These are phyloP conservation scores for Caretta caretta DNA, from an alignment of 2,113 vertebrate genomes.

Conservation along the genomic window DNA sequence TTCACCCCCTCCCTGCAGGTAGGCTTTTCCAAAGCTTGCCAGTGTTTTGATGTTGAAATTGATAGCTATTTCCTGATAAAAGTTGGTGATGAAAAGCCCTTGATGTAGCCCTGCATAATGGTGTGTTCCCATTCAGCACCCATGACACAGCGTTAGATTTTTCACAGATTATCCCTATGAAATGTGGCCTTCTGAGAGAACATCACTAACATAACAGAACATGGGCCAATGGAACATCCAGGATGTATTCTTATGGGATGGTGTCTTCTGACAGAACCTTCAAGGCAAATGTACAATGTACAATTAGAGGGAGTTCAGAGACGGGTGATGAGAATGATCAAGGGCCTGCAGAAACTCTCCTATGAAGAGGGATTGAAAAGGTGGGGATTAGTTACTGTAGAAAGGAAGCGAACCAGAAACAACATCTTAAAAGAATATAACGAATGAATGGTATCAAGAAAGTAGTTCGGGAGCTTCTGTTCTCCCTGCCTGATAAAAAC, in stretches of 20 bases:
- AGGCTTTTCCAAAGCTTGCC: neutral
- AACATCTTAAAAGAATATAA: conserved; percentile 27
- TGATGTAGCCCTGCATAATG: neutral
- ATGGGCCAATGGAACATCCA: neutral
- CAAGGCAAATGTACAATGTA: neutral
- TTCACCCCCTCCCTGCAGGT: neutral
- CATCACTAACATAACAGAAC: neutral
- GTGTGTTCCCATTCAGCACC: neutral
- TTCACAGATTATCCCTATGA: rapidly evolving
- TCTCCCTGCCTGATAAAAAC: conserved; percentile 45
- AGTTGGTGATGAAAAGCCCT: rapidly evolving
- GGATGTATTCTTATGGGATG: neutral
- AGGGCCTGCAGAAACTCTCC: conserved; percentile 8
- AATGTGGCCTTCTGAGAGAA: neutral
- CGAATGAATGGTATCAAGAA: neutral
- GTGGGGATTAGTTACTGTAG: neutral
- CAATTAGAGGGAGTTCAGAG: neutral
- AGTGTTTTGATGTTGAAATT: rapidly evolving
- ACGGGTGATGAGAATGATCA: neutral
- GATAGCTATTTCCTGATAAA: neutral
- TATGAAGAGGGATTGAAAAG: neutral
- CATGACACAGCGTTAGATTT: neutral
- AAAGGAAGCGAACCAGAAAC: neutral
- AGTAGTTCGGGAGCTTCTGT: conserved; percentile 8
- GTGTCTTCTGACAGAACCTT: neutral